Base-by-base conservation (phyloP, 2,888 invertebrate species). In the Drosophila anceps region DNA sequence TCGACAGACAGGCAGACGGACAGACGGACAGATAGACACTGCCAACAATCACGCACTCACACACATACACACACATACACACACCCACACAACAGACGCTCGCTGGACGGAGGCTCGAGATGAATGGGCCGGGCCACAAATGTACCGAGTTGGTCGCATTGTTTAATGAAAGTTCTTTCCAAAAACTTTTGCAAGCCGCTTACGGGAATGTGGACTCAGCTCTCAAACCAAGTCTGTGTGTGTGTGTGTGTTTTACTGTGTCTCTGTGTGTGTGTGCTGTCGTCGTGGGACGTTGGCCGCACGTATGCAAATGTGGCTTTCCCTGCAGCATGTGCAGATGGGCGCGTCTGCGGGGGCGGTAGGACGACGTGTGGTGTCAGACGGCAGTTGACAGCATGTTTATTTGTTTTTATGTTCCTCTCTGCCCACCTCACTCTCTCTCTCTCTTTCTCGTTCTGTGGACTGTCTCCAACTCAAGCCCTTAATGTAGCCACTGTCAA, bases 351-450 rank as follows among this genome's bases (percentile, higher is more conserved):
- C 37, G 67, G 67, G 72, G 58, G 31, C 64, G 54, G 59, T 55
- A 51, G 18, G 51, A 39, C 48, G 72, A 89, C 83, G 85, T 88
- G 90, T 82, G 90, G 83, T 89, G 90, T 88, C 86, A 90, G 83
- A 79, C 84, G 85, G 81, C 90, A 90, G 90, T 88, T 88, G 85
- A 90, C 90, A 90, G 90, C 86, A 89, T 86, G 85, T 86, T 86
- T 86, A 86, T 86, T 86, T 86, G 90, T 88, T 88, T 89, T 88
- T 69, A 20, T 20, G 50, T 50, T 31, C 50, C 31, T n/a, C 73
- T 63, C 69, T 29, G 20, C 15, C 27, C 53, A 24, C 31, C 41
- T 13, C 37, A 6, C 9, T 6, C 24, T 20, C 12, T 4, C 39
- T n/a, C 3, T 8, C 6, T 20, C 35, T 18, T 24, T 39, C 35